Base-by-base conservation (phyloP, 2,888 invertebrate species). In the Laspeyria flexula region DNA sequence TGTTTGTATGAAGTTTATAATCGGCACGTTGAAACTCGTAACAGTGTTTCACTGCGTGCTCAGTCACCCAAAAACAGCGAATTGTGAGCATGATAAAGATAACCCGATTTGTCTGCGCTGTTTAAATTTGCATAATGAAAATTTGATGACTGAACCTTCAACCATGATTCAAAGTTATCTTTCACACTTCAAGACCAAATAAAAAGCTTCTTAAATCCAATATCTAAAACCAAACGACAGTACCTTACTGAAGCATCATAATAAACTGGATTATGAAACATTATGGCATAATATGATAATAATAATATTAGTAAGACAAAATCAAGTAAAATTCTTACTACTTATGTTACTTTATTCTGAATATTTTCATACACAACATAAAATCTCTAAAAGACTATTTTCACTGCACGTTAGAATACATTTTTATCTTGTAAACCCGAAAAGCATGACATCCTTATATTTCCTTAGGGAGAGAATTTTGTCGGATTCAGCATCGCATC, bases 81-180 rank as follows among this genome's bases (percentile, higher is more conserved):
- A 65, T 65, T 56, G 64, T 54, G 45, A 49, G 55, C 60, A 65
- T 63, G 59, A 60, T 51, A 52, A 54, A 69, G 73, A 71, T 75
- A 75, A 70, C 57, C 43, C 68, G 60, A 78, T 74, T 75, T 69
- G 60, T 65, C 56, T 55, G 52, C 47, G 43, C 45, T 62, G 45
- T 57, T 70, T 63, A 63, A 60, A 62, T 65, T 53, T 62, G 15
- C 50, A 59, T 59, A 55, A 50, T 47, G 44, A 49, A 61, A 52
- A 43, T 52, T 58, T 66, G 48, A 62, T 62, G 42, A 10, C 29
- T 42, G 31, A 35, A 43, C 41, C 50, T 35, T 42, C 35, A 29
- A 39, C 6, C 18, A 23, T 46, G 23, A 53, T 44, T 45, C 37
- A 40, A 33, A 48, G 29, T 45, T 40, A 30, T 16, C 6, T 30